Conservation (phyloP, 2,888 invertebrate species). For the Pinctada fucata region DNA sequence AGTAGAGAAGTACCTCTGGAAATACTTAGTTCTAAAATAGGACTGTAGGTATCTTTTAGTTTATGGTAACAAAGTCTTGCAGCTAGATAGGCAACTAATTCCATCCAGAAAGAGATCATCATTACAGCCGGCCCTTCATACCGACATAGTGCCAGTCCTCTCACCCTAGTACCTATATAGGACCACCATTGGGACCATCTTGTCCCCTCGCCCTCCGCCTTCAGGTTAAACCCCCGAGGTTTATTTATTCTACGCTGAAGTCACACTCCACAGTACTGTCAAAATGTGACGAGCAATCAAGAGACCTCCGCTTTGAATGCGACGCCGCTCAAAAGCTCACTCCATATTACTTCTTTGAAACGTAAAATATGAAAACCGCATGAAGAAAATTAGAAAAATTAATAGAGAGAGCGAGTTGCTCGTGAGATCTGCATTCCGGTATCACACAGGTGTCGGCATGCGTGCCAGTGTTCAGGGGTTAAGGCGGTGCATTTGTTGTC, state of each 20-base stretch:
- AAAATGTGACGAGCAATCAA: constrained; percentile 13
- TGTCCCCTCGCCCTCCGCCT: not conserved
- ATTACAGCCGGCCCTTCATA: too few relatives aligned
- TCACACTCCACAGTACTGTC: constrained; percentile 20
- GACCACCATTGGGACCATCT: too few relatives aligned
- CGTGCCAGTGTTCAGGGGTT: not conserved
- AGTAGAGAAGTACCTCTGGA: too few relatives aligned
- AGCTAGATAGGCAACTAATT: too few relatives aligned
- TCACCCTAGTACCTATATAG: too few relatives aligned
- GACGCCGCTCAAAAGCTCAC: not conserved
- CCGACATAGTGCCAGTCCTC: too few relatives aligned
- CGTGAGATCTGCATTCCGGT: not conserved
- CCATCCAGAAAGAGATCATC: too few relatives aligned
- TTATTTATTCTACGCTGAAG: constrained; percentile 28
- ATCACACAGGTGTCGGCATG: constrained; percentile 4
- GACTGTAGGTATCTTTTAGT: too few relatives aligned
- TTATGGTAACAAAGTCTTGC: too few relatives aligned
- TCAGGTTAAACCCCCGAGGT: constrained; percentile 4
- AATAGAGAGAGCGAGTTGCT: constrained; percentile 3
- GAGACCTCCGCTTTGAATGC: constrained; percentile 13
- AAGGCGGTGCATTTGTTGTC: not conserved
- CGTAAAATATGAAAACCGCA: constrained; percentile 19
- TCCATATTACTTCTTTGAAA: constrained; percentile 1
- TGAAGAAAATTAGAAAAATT: constrained; percentile 26
- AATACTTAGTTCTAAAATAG: too few relatives aligned